Conservation (phyloP, 1,140 invertebrate genomes). For the Drosophila orena region DNA sequence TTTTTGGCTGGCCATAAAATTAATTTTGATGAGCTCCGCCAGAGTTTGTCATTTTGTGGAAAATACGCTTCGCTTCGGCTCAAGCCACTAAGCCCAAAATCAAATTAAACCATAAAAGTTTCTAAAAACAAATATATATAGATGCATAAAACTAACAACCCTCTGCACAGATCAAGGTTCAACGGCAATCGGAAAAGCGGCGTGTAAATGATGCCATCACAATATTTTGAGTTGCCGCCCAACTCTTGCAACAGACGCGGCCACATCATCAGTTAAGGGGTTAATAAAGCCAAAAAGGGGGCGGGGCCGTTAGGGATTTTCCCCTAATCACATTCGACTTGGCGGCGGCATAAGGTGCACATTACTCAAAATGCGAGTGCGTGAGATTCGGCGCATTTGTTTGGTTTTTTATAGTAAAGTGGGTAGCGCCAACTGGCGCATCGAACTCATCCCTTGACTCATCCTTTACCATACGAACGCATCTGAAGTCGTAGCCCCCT, state of each 20-base stretch:
- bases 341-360: slow-evolving; percentile 81
- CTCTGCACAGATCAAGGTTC: slow-evolving; percentile 51
- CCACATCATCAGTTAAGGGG: slow-evolving; percentile 74
- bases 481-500: neutral
- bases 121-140: slow-evolving; percentile 10
- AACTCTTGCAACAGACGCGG: slow-evolving; percentile 22
- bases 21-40: slow-evolving; percentile 76
- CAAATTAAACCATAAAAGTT: slow-evolving; percentile 69
- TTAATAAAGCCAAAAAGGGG: slow-evolving; percentile 64
- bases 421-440: slow-evolving; percentile 55
- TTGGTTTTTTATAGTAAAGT: slow-evolving; percentile 16
- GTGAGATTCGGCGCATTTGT: slow-evolving; percentile 51
- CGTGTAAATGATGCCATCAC: slow-evolving; percentile 84
- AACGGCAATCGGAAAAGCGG: slow-evolving; percentile 76
- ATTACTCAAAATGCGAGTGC: slow-evolving; percentile 80
- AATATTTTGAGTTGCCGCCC: slow-evolving; percentile 75
- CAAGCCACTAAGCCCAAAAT: slow-evolving; percentile 43
- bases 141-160: slow-evolving; percentile 37
- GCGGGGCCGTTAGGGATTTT: slow-evolving; percentile 3
- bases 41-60: slow-evolving; percentile 23
- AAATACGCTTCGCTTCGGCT: slow-evolving; percentile 7
- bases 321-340: slow-evolving; percentile 72
- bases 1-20: slow-evolving; percentile 79
- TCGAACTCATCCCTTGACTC: slow-evolving; percentile 24
- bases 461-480: slow-evolving; percentile 13